Base-by-base conservation (phyloP, 2,797 vertebrate species). In the Takifugu rubripes region DNA sequence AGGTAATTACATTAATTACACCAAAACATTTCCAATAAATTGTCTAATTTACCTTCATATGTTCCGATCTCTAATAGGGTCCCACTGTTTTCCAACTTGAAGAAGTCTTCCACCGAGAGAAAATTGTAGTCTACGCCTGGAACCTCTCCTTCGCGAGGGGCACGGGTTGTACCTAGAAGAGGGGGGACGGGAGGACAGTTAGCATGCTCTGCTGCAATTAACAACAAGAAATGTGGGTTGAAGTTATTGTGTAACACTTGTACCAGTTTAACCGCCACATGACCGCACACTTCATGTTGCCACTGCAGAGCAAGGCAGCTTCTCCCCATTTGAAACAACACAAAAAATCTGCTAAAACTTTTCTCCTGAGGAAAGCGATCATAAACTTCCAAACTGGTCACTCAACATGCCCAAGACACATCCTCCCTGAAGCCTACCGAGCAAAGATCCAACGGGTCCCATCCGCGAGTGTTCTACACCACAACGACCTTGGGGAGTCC, bases 41-140 rank as follows among this genome's bases (percentile, higher is more conserved):
- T 27, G 29, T 29, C 0, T 5, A 24, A 47, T 40, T 79, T 89
- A 99, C 97, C 96, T 88, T 99, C 97, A 75, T 97, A 99, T 47
- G 97, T 95, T 88, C 97, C 97, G 7, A 96, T 94, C 90, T 99
- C 97, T 81, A 99, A 90, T 65, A 99, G 92, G 45, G 95, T 98
- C 49, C 97, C 97, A 48, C 93, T 96, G 80, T 92, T 85, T 81
- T 99, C 95, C 60, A 99, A 94, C 70, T 96, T 91, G 78, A 93
- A 82, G 81, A 99, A 99, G 29, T 98, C 93, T 69, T 95, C 90
- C 70, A 97, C 94, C 52, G 93, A 94, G 76, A 99, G 92, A 87
- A 99, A 99, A 81, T 93, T 94, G 82, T 99, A 99, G 87, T 99
- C 97, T 84, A 99, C 94, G 51, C 96, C 97, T 71, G 95, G 88